Conservation (phyloP, 2,113 vertebrate genomes). For the Neolamprologus hecqui region DNA sequence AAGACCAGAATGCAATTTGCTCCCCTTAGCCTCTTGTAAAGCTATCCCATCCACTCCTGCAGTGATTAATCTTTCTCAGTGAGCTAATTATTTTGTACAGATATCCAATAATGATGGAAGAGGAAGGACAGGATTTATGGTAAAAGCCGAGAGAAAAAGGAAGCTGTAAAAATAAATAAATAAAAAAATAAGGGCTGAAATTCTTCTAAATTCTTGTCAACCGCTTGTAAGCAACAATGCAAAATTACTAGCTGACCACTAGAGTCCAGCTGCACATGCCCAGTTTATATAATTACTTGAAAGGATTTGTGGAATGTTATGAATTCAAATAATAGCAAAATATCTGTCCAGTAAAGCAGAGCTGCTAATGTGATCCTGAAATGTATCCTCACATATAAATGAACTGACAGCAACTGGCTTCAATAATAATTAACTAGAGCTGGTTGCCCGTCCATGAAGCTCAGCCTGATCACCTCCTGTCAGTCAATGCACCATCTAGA, state of each 20-base stretch:
- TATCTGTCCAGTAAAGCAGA: not conserved
- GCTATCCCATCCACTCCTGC: slow-evolving; percentile 72
- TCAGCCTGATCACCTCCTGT: slow-evolving; percentile 47
- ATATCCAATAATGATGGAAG: slow-evolving; percentile 78
- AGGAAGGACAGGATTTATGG: slow-evolving; percentile 70
- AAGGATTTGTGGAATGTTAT: not conserved
- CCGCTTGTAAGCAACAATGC: not conserved
- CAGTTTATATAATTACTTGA: not conserved
- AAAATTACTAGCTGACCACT: not conserved
- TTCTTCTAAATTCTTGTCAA: not conserved
- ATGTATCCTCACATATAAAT: not conserved
- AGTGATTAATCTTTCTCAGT: slow-evolving; percentile 72
- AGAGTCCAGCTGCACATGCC: not conserved
- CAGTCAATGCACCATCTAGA: slow-evolving; percentile 54
- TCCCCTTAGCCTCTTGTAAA: slow-evolving; percentile 77
- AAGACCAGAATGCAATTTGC: slow-evolving; percentile 69
- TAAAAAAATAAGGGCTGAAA: not conserved
- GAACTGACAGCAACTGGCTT: slow-evolving; percentile 33
- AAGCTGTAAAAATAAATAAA: slow-evolving; percentile 25
- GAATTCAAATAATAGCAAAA: not conserved
- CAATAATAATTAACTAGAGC: slow-evolving; percentile 68
- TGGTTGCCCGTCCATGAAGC: slow-evolving; percentile 43
- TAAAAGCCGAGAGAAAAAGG: slow-evolving; percentile 59
- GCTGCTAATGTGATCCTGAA: not conserved
- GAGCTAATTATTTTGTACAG: slow-evolving; percentile 81